Evolutionary conservation across 2,888 invertebrate genomes (phyloP).

Genomic region (Schrankia costaestrigalis): DNA sequence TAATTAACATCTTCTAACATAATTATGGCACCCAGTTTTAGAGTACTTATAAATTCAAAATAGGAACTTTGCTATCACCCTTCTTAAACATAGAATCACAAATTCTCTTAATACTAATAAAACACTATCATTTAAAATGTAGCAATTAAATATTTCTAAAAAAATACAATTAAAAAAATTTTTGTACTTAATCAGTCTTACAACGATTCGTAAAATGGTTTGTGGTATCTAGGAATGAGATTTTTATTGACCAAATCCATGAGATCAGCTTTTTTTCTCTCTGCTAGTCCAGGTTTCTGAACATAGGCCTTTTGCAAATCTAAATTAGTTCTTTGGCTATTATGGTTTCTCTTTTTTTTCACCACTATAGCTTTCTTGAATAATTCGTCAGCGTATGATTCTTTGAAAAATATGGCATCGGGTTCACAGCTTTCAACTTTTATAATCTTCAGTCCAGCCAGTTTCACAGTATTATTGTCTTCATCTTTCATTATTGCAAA

Average conservation of each 20-base stretch:
- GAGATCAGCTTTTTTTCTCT: conserved; percentile 10
- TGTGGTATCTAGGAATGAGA: conserved; percentile 5
- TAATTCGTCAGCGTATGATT: conserved; percentile 3
- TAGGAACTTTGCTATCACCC: conserved; percentile 10
- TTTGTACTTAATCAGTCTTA: too few species aligned
- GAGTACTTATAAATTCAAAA: conserved; percentile 10
- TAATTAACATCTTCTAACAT: conserved; percentile 11
- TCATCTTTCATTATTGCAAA: conserved; percentile 19
- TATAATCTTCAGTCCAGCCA: conserved; percentile 10
- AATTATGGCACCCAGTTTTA: too few species aligned
- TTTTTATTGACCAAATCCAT: conserved; percentile 9
- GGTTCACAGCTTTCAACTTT: conserved; percentile 10
- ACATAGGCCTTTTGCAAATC: conserved; percentile 3
- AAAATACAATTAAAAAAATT: too few species aligned
- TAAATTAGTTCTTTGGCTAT: conserved; percentile 2
- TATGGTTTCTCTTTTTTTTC: conserved; percentile 3
- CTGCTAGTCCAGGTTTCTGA: too few species aligned
- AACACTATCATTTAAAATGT: too few species aligned
- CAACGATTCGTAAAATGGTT: too few species aligned
- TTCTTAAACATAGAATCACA: conserved; percentile 9
- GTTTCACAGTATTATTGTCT: conserved; percentile 18
- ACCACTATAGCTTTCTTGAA: conserved; percentile 8
- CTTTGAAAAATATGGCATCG: conserved; percentile 6
- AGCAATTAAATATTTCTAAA: too few species aligned
- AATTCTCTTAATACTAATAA: conserved; percentile 8